Conservation (phyloP, 2,113 vertebrate species). For the Ophiodon elongatus region DNA sequence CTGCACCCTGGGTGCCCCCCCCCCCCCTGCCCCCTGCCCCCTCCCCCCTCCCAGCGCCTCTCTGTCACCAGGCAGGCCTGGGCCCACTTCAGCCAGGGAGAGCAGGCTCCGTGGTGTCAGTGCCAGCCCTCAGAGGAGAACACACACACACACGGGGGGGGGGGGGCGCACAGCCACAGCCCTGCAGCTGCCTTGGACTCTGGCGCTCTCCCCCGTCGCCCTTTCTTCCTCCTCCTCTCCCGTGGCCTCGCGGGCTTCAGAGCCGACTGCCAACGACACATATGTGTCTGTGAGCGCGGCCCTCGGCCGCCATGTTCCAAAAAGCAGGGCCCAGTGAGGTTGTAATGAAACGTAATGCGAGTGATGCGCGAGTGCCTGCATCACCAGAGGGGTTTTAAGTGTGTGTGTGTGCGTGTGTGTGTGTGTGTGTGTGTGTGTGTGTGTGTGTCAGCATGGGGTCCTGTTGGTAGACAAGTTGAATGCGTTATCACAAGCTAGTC, state of each 20-base stretch:
- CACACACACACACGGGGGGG: constrained; percentile 1
- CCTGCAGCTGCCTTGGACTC: constrained; percentile 76
- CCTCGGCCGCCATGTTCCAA: constrained; percentile 3
- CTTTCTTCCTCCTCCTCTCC: constrained; percentile 38
- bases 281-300: constrained; percentile 19
- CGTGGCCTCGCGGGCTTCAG: constrained; percentile 22
- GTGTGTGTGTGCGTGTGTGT: constrained; percentile 12
- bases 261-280: constrained; percentile 34
- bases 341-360: constrained; percentile 43
- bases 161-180: constrained; percentile 70
- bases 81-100: constrained; percentile 72
- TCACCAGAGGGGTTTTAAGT: constrained; percentile 9
- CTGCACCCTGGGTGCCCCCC: constrained; percentile 38
- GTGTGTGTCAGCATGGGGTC: constrained; percentile 44
- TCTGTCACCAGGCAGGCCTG: constrained; percentile 64
- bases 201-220: constrained; percentile 36
- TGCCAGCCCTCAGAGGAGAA: constrained; percentile 73
- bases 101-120: constrained; percentile 67
- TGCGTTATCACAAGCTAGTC: constrained; percentile 50
- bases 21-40: constrained; percentile 38
- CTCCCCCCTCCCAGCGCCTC: constrained; percentile 7
- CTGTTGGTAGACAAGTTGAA: constrained; percentile 53
- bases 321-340: constrained; percentile 17
- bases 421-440: constrained; percentile 24
- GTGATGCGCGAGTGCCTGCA: not conserved